Percentiles rank a stretch among this genome's conserved stretches.
Evolutionary conservation across 2,797 vertebrate genomes (phyloP).

Genomic region (Muscicapa comitata): DNA sequence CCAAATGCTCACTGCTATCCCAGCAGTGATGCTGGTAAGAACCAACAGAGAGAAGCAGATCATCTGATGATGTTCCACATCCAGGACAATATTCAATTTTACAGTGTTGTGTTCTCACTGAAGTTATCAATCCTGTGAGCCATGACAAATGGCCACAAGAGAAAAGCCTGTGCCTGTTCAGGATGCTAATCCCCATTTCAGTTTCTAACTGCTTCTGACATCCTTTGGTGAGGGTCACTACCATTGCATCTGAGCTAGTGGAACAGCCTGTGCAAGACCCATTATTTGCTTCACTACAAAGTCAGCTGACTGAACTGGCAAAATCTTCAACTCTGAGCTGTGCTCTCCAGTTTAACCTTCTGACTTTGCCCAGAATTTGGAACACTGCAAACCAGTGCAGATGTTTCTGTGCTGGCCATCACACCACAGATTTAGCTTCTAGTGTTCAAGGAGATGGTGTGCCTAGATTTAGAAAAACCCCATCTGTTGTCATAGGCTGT

Average conservation of each 20-base stretch:
- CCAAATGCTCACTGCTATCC: neutral
- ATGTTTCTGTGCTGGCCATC: neutral
- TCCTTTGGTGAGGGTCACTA: conserved; percentile 15
- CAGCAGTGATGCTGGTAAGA: neutral
- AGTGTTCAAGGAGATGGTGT: neutral
- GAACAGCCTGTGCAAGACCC: neutral
- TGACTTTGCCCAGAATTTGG: neutral
- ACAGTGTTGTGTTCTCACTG: neutral
- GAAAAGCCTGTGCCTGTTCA: neutral
- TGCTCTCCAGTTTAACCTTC: conserved; percentile 1
- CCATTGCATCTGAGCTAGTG: neutral
- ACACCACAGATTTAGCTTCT: neutral
- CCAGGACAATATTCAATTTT: neutral
- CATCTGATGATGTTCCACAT: neutral
- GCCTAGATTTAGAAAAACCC: neutral
- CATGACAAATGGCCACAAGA: neutral
- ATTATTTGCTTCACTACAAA: neutral
- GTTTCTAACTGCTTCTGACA: conserved; percentile 20
- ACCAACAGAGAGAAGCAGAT: neutral
- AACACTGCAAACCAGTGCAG: neutral
- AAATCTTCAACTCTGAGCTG: neutral
- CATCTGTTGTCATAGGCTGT: neutral
- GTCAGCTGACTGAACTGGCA: neutral
- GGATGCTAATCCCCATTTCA: conserved; percentile 7
- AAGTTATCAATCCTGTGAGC: neutral